Base-by-base conservation (phyloP, 2,888 invertebrate genomes). In the Parnassius glacialis region DNA sequence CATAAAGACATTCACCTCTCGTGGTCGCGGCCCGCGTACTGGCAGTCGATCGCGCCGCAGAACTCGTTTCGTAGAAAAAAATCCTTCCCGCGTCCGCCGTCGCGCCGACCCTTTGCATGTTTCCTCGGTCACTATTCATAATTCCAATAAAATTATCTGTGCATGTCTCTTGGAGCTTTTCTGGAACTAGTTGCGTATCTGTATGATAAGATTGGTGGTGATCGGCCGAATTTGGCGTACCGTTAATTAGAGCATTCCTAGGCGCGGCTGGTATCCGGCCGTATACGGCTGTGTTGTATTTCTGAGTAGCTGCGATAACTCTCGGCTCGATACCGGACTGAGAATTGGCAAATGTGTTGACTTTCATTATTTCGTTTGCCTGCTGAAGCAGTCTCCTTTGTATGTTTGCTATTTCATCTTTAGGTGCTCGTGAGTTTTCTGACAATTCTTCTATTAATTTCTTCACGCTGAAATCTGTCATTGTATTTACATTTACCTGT, bases 41-140 rank as follows among this genome's bases (percentile, higher is more conserved):
- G 94, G 93, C 90, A 90, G 93, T 80, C 93, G 87, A 92, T 93
- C 80, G 93, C 90, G 76, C 76, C 68, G 78, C 80, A 79, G 85
- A 89, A 90, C 89, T 86, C 79, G 87, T 90, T 91, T 81, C 83
- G 95, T 95, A 92, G 94, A 95, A 90, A 90, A 90, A 90, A 87
- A 76, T 81, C 84, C 85, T 86, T 87, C 87, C 88, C 83, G 85
- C 85, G 85, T 82, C 85, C 76, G 83, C 76, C 76, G 83, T 76
- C 76, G 62, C 62, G 76, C 75, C 84, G 87, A 85, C 88, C 89
- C 90, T 85, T 84, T 83, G 88, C 84, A 84, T 84, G 83, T 84
- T 79, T 84, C 82, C 76, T 82, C 84, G 73, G 72, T 81, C 68
- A 76, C 79, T 77, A 81, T 86, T 85, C 83, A 83, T 87, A 85